A percentile compares a stretch with the other conserved stretches of the same genome.
phyloP scores from a whole-genome alignment of 2,113 vertebrate species.

The Rattus rattus region DNA sequence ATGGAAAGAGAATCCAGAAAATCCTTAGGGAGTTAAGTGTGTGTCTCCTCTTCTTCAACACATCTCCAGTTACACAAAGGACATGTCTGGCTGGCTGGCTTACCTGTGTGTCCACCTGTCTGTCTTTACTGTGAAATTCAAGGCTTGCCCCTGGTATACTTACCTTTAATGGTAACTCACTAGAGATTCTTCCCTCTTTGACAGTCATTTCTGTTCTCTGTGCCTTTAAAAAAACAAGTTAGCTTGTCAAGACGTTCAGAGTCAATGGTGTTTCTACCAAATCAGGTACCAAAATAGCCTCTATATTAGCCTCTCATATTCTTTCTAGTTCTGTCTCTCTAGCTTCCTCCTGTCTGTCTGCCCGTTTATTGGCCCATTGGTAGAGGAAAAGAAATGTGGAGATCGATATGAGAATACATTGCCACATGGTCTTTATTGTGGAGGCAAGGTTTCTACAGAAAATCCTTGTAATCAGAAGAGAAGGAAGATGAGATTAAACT shows the following conservation, averaged over 20 bases:
- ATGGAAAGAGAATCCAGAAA: background rate
- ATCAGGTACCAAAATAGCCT: constrained; percentile 16
- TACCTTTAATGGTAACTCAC: constrained; percentile 60
- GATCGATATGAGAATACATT: constrained; percentile 90
- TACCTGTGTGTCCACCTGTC: background rate
- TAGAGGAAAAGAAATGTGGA: constrained; percentile 81
- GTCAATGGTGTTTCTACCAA: constrained; percentile 46
- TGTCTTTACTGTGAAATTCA: background rate
- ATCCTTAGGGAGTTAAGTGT: background rate
- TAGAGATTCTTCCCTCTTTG: constrained; percentile 56
- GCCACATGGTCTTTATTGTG: constrained; percentile 86
- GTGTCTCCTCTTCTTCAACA: background rate
- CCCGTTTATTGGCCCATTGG: constrained; percentile 54
- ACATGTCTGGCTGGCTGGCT: background rate
- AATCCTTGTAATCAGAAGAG: constrained; percentile 91
- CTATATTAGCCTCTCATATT: constrained; percentile 15
- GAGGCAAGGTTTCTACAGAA: constrained; percentile 86
- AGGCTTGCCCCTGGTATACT: background rate
- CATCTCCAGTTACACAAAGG: background rate
- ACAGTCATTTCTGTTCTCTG: constrained; percentile 71
- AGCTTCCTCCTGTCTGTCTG: background rate
- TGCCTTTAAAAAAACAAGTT: constrained; percentile 41
- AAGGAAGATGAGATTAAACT: constrained; percentile 90
- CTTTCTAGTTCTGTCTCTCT: constrained; percentile 33
- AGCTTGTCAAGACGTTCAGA: constrained; percentile 35